phyloP scores from a whole-genome alignment of 2,888 invertebrate genomes.

The Drosophila diplacantha region DNA sequence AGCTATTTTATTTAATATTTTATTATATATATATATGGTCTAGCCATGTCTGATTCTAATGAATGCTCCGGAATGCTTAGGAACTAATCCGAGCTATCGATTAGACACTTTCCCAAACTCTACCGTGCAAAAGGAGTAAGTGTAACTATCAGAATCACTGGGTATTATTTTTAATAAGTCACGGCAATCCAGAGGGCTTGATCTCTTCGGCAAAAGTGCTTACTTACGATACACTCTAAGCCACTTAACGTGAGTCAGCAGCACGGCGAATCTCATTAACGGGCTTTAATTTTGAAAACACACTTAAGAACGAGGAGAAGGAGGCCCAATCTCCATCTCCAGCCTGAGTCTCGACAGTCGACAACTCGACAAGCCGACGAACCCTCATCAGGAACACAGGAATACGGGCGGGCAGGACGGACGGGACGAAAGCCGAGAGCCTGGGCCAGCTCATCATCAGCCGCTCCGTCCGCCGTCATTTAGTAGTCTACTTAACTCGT shows the following conservation, averaged over 20 bases:
- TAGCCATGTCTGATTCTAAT: too few relatives aligned
- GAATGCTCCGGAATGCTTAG: too few relatives aligned
- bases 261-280: slow-evolving; percentile 72
- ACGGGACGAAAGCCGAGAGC: slow-evolving; percentile 7
- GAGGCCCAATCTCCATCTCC: slow-evolving; percentile 18
- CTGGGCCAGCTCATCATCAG: slow-evolving; percentile 40
- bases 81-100: slow-evolving; percentile 15
- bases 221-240: slow-evolving; percentile 72
- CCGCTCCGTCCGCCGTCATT: slow-evolving; percentile 55
- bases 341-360: slow-evolving; percentile 25
- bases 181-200: slow-evolving; percentile 27
- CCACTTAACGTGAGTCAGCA: slow-evolving; percentile 72
- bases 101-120: slow-evolving; percentile 39
- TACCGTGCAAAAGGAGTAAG: slow-evolving; percentile 17
- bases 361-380: slow-evolving; percentile 38
- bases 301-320: slow-evolving; percentile 62
- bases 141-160: slow-evolving; percentile 48
- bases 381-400: slow-evolving; percentile 41
- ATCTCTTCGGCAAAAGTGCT: slow-evolving; percentile 60
- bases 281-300: slow-evolving; percentile 72
- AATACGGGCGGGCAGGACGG: slow-evolving; percentile 4
- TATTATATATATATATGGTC: too few relatives aligned
- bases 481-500: slow-evolving; percentile 73
- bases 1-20: not conserved
- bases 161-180: slow-evolving; percentile 68